These are phyloP conservation scores for Psittacula echo DNA, from an alignment of 2,797 vertebrate genomes.

Conservation along the genomic window DNA sequence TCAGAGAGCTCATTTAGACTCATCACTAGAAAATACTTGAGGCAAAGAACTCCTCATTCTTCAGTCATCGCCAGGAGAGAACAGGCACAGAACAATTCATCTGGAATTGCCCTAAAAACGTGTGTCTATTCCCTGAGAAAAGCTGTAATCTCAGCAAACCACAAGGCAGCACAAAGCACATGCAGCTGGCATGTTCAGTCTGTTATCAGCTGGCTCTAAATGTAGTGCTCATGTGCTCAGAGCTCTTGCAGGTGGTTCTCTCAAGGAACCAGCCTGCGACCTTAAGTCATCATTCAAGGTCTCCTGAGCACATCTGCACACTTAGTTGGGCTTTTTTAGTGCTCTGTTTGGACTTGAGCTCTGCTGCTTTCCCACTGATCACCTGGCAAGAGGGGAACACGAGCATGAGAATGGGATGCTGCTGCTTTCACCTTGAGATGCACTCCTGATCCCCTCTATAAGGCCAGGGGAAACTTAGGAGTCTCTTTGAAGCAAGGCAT, in stretches of 20 bases:
- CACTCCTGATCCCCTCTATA: neutral
- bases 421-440: neutral
- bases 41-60: neutral
- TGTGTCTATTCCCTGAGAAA: neutral
- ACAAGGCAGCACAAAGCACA: neutral
- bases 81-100: neutral
- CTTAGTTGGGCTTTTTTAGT: neutral
- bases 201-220: neutral
- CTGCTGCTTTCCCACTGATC: neutral
- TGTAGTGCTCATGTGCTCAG: neutral
- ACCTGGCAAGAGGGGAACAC: neutral
- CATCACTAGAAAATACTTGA: slow-evolving; percentile 15
- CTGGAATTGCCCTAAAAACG: neutral
- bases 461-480: neutral
- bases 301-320: neutral
- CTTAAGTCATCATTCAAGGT: neutral
- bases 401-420: neutral
- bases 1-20: slow-evolving; percentile 21
- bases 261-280: neutral
- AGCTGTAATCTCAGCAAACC: neutral
- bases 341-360: neutral
- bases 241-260: neutral
- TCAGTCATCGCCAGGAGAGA: neutral
- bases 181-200: accelerated
- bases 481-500: neutral